Evolutionary conservation across 2,113 vertebrate species (phyloP), one percentile per base, ranked within the genome.

Genomic region (Gallinago jamesoni): DNA sequence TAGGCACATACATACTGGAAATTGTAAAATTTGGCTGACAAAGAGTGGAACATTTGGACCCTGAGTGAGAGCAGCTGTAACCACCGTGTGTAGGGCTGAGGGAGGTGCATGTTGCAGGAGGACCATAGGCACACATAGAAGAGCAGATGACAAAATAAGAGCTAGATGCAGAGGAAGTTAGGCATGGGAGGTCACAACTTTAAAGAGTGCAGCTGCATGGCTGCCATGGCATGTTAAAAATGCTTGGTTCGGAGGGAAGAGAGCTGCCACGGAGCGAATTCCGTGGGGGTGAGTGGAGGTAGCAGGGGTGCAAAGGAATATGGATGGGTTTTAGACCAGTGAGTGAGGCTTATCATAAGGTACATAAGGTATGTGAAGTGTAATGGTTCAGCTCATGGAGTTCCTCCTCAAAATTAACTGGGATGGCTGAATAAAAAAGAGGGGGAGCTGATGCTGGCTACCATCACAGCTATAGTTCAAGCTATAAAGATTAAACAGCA

Each of bases 81-180:
- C 47, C 22, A 9, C 17, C 28, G 15, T 0, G 0, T 10, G 37
- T 1, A 31, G 22, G 41, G 63, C 62, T 56, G 50, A 33, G 37
- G 55, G 43, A 75, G 33, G 7, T 2, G 8, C 5, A 2, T 9
- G 19, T 15, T 62, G 53, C 0, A 2, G 28, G 48, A 69, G 43
- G 56, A 78, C 67, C 43, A 64, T 8, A 7, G 27, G 15, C 30
- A 47, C 5, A 0, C 2, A 17, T 6, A 48, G 41, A 55, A 80
- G 30, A 45, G 41, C 37, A 81, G 45, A 28, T 7, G 25, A 57
- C 30, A 53, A 57, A 50, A 33, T 33, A 8, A 55, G 31, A 56
- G 5, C 3, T 47, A 52, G 39, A 39, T 56, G 59, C 39, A 55
- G 25, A 23, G 39, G 21, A 7, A n/a, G 11, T 7, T 13, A 45